phyloP scores from a whole-genome alignment of 2,113 vertebrate species.

The Sula dactylatra region DNA sequence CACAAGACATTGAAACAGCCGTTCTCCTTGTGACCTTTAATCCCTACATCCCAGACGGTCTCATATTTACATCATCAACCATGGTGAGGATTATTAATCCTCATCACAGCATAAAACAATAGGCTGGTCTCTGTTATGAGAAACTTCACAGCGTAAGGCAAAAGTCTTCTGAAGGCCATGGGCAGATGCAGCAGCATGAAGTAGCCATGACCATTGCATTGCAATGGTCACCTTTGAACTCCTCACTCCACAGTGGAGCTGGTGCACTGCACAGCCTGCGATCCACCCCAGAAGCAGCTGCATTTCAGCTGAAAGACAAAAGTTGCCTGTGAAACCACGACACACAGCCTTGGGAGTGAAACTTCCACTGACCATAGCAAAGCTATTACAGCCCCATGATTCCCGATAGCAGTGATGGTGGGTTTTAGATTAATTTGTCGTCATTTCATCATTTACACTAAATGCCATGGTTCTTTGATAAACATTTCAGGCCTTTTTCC shows the following conservation, averaged over 20 bases:
- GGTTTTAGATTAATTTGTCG: slow-evolving; percentile 19
- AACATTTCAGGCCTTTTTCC: slow-evolving; percentile 65
- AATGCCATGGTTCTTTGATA: slow-evolving; percentile 44
- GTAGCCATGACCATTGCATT: not conserved
- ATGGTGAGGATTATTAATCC: not conserved
- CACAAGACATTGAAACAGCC: not conserved
- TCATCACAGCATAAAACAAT: not conserved
- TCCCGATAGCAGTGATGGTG: not conserved
- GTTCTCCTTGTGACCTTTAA: not conserved
- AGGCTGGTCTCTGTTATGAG: not conserved
- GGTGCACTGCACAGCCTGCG: not conserved
- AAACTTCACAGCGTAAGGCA: not conserved
- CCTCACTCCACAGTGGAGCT: not conserved
- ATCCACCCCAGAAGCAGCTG: not conserved
- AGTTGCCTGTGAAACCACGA: not conserved
- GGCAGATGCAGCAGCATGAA: not conserved
- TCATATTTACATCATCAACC: not conserved
- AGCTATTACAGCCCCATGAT: not conserved
- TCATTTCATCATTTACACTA: slow-evolving; percentile 54
- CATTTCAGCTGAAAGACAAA: not conserved
- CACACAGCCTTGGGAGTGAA: not conserved
- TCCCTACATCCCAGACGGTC: not conserved
- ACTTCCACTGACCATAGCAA: not conserved
- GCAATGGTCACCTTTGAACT: not conserved
- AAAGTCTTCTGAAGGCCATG: not conserved